Evolutionary conservation across 2,797 vertebrate genomes (phyloP), one percentile per base, ranked within the genome.

Genomic region (Crenuchus spilurus): DNA sequence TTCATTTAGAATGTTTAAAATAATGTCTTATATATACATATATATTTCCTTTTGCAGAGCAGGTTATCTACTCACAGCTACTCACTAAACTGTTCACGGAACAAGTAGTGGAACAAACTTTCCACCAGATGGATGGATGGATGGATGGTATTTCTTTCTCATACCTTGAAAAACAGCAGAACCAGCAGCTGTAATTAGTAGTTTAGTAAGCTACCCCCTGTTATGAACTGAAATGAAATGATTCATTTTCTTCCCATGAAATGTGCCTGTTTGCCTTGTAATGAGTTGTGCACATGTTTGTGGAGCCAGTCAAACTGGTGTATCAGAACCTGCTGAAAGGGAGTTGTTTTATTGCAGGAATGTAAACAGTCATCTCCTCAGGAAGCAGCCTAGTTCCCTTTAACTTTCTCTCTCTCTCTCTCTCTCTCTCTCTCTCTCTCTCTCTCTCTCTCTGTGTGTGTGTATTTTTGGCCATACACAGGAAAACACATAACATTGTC

Each of bases 271-370:
- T 57, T 61, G 51, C 51, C 20, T 66, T 48, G 57, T 22, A 79
- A 35, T 78, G 79, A 80, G 72, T 82, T 39, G 86, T 74, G 44
- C 55, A 72, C 75, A 46, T 71, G 63, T 80, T 82, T 86, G 76
- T 67, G 55, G 72, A 88, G 87, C 83, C 77, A 77, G 87, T 82
- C 77, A 83, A 89, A 90, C 89, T 78, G 84, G 86, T 87, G 88
- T 90, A 87, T 84, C 87, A 83, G 84, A 86, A 84, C 81, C 78
- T 76, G 52, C 9, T 67, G 57, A 78, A 82, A 83, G 82, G 71
- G 80, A 85, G 85, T 79, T 35, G 62, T 72, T 82, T 87, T 75
- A 80, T 74, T 70, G 57, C 14, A 82, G 74, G 86, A 90, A 90
- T 87, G 87, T 85, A 88, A 91, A 89, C 85, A 85, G 63, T 42